Base-by-base conservation (phyloP, 2,888 invertebrate species). In the Rhodophaea formosa region DNA sequence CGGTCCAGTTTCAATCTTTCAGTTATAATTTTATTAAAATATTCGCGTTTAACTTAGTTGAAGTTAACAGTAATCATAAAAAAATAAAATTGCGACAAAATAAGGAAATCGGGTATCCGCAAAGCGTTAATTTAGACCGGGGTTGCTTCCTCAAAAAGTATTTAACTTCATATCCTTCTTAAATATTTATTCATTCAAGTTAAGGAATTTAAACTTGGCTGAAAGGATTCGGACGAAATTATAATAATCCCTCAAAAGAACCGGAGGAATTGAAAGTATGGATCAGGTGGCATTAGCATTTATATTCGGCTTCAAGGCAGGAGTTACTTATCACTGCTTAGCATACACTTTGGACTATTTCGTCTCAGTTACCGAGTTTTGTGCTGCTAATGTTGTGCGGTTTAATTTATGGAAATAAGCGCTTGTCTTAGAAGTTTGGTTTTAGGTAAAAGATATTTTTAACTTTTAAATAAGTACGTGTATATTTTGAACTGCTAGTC, bases 211-310 rank as follows among this genome's bases (percentile, higher is more conserved):
- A 70, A 81, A 80, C 77, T 83, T 80, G 66, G 64, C 71, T 77
- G 77, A 86, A 87, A 85, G 85, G 84, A 86, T 88, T 86, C 74
- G 67, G 75, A 74, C 72, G 68, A 82, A 85, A 88, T 88, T 88
- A 87, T 86, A 86, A 89, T 88, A 88, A 88, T 88, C 87, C 81
- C 74, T 79, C 75, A 77, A 82, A 85, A 83, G 83, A 81, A 82
- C 78, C 76, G 61, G 64, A 66, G 72, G 80, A 79, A 86, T 86
- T 84, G 84, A 80, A 85, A 85, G 83, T 86, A 83, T 84, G 84
- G 87, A 86, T 88, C 82, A 84, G 82, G 69, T 74, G 71, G 78
- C 69, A 86, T 88, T 89, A 82, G 80, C 86, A 87, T 89, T 88
- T 87, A 86, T 85, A 88, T 87, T 87, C 86, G 79, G 80, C 82